phyloP scores from a whole-genome alignment of 2,888 invertebrate genomes.

The Eledone cirrhosa region DNA sequence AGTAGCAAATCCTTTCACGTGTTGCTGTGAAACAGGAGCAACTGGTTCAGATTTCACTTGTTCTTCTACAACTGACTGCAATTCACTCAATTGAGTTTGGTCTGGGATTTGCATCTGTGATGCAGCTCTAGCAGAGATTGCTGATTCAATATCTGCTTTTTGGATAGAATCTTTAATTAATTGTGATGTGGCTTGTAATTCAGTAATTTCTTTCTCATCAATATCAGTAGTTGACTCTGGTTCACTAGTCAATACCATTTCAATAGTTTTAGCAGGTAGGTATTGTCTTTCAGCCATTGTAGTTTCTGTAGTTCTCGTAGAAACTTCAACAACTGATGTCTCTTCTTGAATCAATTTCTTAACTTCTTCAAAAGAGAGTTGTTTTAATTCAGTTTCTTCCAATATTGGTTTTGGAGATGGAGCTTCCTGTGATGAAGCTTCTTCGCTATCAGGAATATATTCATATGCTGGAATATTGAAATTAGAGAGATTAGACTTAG shows the following conservation, averaged over 20 bases:
- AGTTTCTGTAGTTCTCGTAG: background rate
- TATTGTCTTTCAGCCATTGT: background rate
- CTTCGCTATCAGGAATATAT: conserved; percentile 87
- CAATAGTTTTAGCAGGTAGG: background rate
- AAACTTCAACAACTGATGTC: background rate
- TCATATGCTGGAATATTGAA: conserved; percentile 78
- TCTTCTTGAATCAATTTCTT: background rate
- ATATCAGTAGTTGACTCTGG: conserved; percentile 8
- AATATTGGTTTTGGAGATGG: conserved; percentile 52
- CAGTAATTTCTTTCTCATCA: background rate
- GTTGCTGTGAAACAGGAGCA: background rate
- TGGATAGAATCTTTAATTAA: background rate
- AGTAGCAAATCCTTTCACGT: background rate
- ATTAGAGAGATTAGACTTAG: too few species aligned
- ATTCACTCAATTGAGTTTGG: background rate
- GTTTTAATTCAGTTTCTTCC: conserved; percentile 37
- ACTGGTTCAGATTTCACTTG: background rate
- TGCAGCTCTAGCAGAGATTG: background rate
- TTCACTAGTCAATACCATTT: background rate
- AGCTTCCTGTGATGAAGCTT: conserved; percentile 70
- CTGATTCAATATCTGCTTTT: conserved; percentile 11
- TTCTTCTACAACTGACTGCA: background rate
- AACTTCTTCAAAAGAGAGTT: conserved; percentile 3
- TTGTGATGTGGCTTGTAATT: background rate
- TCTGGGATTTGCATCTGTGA: background rate